A percentile compares a stretch with the other conserved stretches of the same genome.
Conservation (phyloP, 2,888 invertebrate genomes). For the Drosophila peninsularis region DNA sequence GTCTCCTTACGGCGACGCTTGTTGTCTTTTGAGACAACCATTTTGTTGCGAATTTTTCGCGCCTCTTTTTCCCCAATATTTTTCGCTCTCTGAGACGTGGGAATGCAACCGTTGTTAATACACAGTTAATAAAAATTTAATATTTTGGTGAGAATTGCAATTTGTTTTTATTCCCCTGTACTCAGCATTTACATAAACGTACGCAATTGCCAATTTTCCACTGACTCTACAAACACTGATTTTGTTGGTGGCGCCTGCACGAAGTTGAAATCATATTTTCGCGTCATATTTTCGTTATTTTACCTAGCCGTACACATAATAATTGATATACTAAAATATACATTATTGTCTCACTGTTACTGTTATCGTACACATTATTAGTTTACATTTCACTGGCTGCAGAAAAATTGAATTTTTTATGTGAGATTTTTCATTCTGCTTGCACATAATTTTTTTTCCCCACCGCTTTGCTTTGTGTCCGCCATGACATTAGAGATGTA, state of each 20-base stretch:
- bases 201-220: slow-evolving; percentile 72
- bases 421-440: slow-evolving; percentile 66
- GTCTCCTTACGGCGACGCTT: slow-evolving; percentile 84
- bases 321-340: slow-evolving; percentile 43
- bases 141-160: slow-evolving; percentile 40
- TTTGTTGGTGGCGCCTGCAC: slow-evolving; percentile 74
- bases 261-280: slow-evolving; percentile 72
- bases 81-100: slow-evolving; percentile 26
- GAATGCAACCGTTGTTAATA: slow-evolving; percentile 28
- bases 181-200: slow-evolving; percentile 58
- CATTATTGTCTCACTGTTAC: slow-evolving; percentile 63
- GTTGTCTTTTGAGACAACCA: slow-evolving; percentile 85
- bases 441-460: slow-evolving; percentile 78
- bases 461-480: slow-evolving; percentile 77
- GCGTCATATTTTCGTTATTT: slow-evolving; percentile 76
- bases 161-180: slow-evolving; percentile 56
- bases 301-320: slow-evolving; percentile 19
- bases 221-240: slow-evolving; percentile 79
- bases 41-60: slow-evolving; percentile 80
- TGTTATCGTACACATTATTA: slow-evolving; percentile 37
- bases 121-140: slow-evolving; percentile 42
- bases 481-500: slow-evolving; percentile 67
- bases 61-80: slow-evolving; percentile 71
- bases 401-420: slow-evolving; percentile 57
- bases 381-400: slow-evolving; percentile 55